Evolutionary conservation across 2,113 vertebrate species (phyloP), one percentile per base, ranked within the genome.

Genomic region (Speoplatyrhinus poulsoni): DNA sequence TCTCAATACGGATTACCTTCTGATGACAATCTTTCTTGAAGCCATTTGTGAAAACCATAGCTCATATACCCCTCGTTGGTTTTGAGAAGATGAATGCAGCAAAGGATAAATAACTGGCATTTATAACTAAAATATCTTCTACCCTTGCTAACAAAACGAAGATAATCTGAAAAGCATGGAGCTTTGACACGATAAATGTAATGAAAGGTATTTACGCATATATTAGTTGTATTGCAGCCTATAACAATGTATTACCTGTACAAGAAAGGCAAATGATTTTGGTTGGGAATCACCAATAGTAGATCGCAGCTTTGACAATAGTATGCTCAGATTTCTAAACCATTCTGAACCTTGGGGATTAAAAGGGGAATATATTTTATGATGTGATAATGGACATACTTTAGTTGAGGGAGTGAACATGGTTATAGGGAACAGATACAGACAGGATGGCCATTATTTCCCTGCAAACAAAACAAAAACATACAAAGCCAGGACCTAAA

Each of bases 21-120:
- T 64, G 33, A 75, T 64, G 89, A 89, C 89, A 88, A 85, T 91
- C 84, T 86, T 60, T 79, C 73, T 60, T 41, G 11, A 70, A 87
- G 79, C 67, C 70, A 75, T 69, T 81, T 74, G 54, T 47, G 6
- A 67, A 71, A 72, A 73, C 19, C 33, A n/a, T 5, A 63, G 66
- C 55, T n/a, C 36, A 67, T 72, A 46, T 11, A 12, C 19, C 59
- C 7, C 3, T 60, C 26, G 36, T 16, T 10, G 17, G 47, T 55
- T 72, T 67, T 62, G n/a, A 67, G 56, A 59, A 41, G 36, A 41
- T 8, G 36, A 41, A 41, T 6, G 36, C 6, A 41, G 36, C 36
- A 41, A 41, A 41, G 17, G 12, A 66, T 41, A 72, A 52, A 41
- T 6, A 41, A 41, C 36, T 41, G 36, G n/a, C 57, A 56, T 71